These are phyloP conservation scores for Brotula barbata DNA, from an alignment of 2,797 vertebrate genomes.

Conservation along the genomic window DNA sequence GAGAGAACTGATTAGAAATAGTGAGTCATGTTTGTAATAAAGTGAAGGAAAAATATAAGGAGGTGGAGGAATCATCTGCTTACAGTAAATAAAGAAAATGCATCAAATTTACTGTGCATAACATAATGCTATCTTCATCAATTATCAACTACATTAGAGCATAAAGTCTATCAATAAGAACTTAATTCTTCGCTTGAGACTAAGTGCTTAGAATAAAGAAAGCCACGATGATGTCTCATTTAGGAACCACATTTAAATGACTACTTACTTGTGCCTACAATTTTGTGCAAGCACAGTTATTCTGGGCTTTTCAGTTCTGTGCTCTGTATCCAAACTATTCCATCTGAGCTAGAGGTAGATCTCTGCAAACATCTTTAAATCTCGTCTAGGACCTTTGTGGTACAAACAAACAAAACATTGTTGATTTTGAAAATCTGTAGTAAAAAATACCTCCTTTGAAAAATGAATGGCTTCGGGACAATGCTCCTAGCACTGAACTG, in stretches of 20 bases:
- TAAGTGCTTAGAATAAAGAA: too few species aligned
- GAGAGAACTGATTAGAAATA: slow-evolving; percentile 3
- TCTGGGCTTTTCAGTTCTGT: neutral
- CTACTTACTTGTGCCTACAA: neutral
- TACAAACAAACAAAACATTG: neutral
- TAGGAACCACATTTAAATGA: neutral
- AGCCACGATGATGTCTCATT: too few species aligned
- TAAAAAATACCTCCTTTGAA: too few species aligned
- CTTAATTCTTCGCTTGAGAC: too few species aligned
- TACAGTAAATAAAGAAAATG: too few species aligned
- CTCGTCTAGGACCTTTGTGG: neutral
- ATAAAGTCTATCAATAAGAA: too few species aligned
- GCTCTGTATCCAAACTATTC: neutral
- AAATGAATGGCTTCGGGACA: neutral
- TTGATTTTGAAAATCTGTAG: neutral
- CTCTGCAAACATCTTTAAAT: neutral
- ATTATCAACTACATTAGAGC: too few species aligned
- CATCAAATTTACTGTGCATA: too few species aligned
- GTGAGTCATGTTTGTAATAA: too few species aligned
- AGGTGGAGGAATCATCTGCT: too few species aligned
- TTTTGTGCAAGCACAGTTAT: slow-evolving; percentile 2
- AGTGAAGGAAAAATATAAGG: too few species aligned
- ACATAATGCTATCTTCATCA: too few species aligned
- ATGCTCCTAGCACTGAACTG: neutral
- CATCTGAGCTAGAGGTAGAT: neutral